Evolutionary conservation across 2,888 invertebrate genomes (phyloP).

Genomic region (Ypsolopha scabrella): DNA sequence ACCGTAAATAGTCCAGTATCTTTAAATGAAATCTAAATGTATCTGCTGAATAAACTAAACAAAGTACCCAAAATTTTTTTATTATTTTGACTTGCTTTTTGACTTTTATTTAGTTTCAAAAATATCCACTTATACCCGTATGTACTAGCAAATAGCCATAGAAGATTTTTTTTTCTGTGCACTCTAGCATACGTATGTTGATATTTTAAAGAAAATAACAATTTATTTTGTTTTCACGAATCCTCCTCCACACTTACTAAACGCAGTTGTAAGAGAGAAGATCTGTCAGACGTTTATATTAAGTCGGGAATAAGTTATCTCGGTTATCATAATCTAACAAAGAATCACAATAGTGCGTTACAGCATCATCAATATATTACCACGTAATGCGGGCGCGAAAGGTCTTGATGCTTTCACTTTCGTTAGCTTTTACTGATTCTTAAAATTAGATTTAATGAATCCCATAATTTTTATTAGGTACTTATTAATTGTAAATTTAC

Average conservation of each 20-base stretch:
- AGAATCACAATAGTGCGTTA: slow-evolving; percentile 66
- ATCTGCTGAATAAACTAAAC: too few species aligned
- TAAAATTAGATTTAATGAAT: background rate
- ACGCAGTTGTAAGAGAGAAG: slow-evolving; percentile 11
- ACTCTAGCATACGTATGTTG: too few species aligned
- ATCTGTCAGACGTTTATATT: slow-evolving; percentile 54
- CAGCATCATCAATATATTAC: slow-evolving; percentile 65
- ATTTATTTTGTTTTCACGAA: slow-evolving; percentile 7
- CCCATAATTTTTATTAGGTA: background rate
- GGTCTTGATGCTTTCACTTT: slow-evolving; percentile 5
- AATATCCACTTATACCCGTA: too few species aligned
- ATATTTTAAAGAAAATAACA: too few species aligned
- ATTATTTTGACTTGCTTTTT: too few species aligned
- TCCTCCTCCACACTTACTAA: slow-evolving; percentile 23
- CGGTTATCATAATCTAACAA: slow-evolving; percentile 66
- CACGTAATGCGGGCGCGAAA: background rate
- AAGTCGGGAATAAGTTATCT: slow-evolving; percentile 63
- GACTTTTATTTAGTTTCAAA: too few species aligned
- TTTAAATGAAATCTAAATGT: too few species aligned
- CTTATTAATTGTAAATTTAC: background rate
- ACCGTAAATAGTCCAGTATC: too few species aligned
- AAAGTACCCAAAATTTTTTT: too few species aligned
- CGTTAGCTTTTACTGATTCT: background rate
- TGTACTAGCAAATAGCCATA: too few species aligned
- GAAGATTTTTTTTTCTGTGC: too few species aligned